Base-by-base conservation (phyloP, 1,140 invertebrate genomes). In the Elysia chlorotica region DNA sequence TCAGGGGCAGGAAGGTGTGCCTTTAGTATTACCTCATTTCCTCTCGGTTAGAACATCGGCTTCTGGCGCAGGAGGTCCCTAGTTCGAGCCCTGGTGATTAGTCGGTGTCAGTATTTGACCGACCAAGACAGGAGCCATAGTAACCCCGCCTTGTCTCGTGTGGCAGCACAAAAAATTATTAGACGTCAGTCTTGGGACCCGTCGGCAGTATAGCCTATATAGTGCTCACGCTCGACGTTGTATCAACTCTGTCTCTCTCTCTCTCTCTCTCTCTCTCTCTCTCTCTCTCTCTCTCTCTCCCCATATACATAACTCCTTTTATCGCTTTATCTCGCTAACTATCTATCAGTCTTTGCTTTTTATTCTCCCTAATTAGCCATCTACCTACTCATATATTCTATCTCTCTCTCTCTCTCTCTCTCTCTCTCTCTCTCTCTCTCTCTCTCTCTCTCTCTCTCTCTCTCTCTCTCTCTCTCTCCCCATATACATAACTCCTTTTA, bases 251-350 rank as follows among this genome's bases (percentile, higher is more conserved):
- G 10, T 59, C 25, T 59, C 57, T 59, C 10, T 65, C 25, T 65
- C 62, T 65, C 62, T 31, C 25, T 65, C 62, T 65, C 62, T 65
- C 62, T 65, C 62, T 65, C 62, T 35, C 62, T 65, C 62, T 65
- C 62, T 35, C 21, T 28, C 31, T 65, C 35, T 17, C 35, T 30
- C 62, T 65, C 25, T 19, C 17, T 33, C 62, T 25, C 35, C 14
- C 35, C 28, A 65, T 14, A 23, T 59, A 25, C n/a, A n/a, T n/a
- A n/a, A n/a, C 62, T 65, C 62, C 35, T 31, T 65, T 31, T 65
- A 21, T 35, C 62, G 25, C 62, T 65, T 31, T 35, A 14, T 28
- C 31, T 65, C 35, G 4, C 35, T 30, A 21, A 31, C 25, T 19
- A 5, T 33, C 62, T 25, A 14, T 17, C 35, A 14, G 35, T 14